Base-by-base conservation (phyloP, 2,113 vertebrate genomes). In the Charadrius vociferus region DNA sequence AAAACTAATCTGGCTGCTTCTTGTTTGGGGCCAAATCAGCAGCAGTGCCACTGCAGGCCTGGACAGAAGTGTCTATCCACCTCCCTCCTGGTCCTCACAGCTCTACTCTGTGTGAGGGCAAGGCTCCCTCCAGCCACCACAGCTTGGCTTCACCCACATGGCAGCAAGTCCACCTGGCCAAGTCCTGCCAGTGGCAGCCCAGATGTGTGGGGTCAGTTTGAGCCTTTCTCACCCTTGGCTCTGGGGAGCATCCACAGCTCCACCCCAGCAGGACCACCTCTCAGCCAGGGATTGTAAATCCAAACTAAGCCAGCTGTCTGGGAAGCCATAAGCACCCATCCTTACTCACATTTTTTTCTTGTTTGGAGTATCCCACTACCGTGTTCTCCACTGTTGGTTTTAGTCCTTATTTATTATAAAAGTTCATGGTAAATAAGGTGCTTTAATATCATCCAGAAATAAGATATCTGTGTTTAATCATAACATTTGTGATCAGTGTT, bases 141-240 rank as follows among this genome's bases (percentile, higher is more conserved):
- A 32, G 23, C 23, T n/a, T 66, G 17, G 10, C 26, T 53, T 49
- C 2, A 1, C 13, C 22, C 4, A 0, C 19, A 8, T 0, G 15
- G 34, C 26, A 53, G 21, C n/a, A 41, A 39, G 24, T 4, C 72
- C 34, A 23, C 37, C 20, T 0, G 1, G 12, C 41, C 0, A 1
- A 52, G 41, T 36, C 29, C 37, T 84, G 53, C 6, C 41, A 56
- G 20, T 32, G 15, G 55, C 26, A 80, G 55, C 9, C 21, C 1
- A 3, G 37, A 39, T 59, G 6, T 24, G 24, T 2, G 15, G 29
- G 29, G 32, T 30, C 11, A 0, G 3, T 27, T 9, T 14, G n/a
- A 71, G 24, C 29, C 22, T 50, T 43, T 66, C 29, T 41, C 71
- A 26, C 29, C 18, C 26, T 90, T 80, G 29, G 8, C 41, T 80